Percentiles rank a stretch among this genome's conserved stretches.
Conservation (phyloP, 2,888 invertebrate genomes). For the Agrochola lota region DNA sequence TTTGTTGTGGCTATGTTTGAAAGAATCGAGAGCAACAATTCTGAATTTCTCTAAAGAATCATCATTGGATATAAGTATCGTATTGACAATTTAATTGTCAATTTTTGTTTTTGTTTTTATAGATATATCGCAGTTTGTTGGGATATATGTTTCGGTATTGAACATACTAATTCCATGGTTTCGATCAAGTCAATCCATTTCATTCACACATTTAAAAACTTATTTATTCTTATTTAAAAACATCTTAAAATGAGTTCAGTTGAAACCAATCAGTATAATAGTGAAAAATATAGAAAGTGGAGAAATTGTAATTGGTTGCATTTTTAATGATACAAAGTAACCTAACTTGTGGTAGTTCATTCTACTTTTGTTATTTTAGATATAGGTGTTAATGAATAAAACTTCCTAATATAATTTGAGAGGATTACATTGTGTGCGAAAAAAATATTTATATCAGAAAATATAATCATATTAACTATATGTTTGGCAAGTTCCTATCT, state of each 20-base stretch:
- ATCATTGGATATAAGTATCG: not conserved
- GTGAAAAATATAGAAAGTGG: slow-evolving; percentile 1
- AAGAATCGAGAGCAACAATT: not conserved
- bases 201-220: too few relatives aligned
- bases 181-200: not conserved
- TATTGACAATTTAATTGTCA: not conserved
- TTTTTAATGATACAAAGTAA: not conserved
- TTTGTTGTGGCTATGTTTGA: not conserved
- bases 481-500: not conserved
- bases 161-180: not conserved
- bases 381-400: not conserved
- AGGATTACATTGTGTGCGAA: not conserved
- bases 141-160: not conserved
- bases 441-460: too few relatives aligned
- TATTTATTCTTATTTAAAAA: not conserved
- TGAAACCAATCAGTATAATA: not conserved
- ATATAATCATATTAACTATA: too few relatives aligned
- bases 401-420: not conserved
- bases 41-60: not conserved
- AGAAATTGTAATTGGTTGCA: slow-evolving; percentile 1
- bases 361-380: not conserved
- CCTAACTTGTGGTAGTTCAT: not conserved
- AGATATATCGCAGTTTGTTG: not conserved
- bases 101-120: not conserved
- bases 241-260: too few relatives aligned